Evolutionary conservation across 2,888 invertebrate genomes (phyloP), one percentile per base, ranked within the genome.

Genomic region (Mayetiola destructor): DNA sequence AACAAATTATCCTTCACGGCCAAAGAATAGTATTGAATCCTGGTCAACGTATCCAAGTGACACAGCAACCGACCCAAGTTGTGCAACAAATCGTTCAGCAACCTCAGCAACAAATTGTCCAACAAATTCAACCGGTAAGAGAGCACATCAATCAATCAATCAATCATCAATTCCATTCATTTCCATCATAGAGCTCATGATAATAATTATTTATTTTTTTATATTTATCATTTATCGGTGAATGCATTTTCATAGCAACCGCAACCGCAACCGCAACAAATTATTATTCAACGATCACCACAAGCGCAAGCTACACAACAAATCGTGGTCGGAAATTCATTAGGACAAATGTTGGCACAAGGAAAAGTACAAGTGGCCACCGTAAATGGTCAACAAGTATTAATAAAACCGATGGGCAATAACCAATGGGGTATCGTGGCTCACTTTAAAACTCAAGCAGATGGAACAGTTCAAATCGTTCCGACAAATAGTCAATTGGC

Each of bases 331-430:
- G 87, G 84, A 65, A 86, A 85, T 68, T 83, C 82, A 3, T 73
- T 89, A 39, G 87, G 85, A 16, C 88, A 88, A 67, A 88, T 89
- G 68, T 76, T 90, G 60, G 86, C 87, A 2, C 79, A 84, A 16
- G 89, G 88, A 8, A 89, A 88, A 69, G 80, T 88, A 9, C 88
- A 88, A 68, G 76, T 90, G 58, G 87, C 88, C 0, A 87, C 86
- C 0, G 83, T 90, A 27, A 86, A 86, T 67, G 89, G 27, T 14
- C 89, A 89, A 66, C 89, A 89, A 70, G 87, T 90, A 29, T 76
- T 89, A 42, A 85, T 90, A 59, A 77, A 27, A 52, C 83, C 85
- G 1, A 80, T 87, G 10, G 85, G 86, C 56, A 85, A 85, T 68
- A 84, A 84, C 67, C 84, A 84, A 66, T 84, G 84, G 9, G 85